phyloP scores from a whole-genome alignment of 2,797 vertebrate genomes.

The Malacoraja senta region DNA sequence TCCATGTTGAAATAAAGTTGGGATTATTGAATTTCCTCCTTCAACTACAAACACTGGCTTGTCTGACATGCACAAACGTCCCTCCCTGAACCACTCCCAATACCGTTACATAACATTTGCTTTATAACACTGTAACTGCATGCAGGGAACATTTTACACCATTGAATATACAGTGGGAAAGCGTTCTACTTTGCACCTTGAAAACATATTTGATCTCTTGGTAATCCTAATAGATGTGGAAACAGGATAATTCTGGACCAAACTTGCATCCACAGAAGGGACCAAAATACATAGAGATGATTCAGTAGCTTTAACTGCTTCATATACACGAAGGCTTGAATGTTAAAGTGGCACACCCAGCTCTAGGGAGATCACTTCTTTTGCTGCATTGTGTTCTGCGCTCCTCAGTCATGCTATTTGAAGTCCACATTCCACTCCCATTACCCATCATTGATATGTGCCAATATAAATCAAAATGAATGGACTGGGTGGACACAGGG shows the following conservation, averaged over 20 bases:
- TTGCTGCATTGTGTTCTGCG: not conserved
- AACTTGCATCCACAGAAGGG: not conserved
- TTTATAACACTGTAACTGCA: not conserved
- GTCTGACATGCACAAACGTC: not conserved
- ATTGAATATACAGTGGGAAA: not conserved
- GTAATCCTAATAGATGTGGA: not conserved
- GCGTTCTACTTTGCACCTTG: not conserved
- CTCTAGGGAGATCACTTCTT: not conserved
- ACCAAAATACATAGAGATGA: not conserved
- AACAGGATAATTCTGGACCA: not conserved
- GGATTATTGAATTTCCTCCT: conserved; percentile 6
- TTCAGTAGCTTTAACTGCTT: not conserved
- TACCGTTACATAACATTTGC: not conserved
- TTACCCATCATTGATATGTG: conserved; percentile 16
- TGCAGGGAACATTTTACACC: not conserved
- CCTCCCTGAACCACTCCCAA: not conserved
- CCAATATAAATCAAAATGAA: conserved; percentile 24
- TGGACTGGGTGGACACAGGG: conserved; percentile 21
- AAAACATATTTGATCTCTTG: not conserved
- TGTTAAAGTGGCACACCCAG: conserved; percentile 15
- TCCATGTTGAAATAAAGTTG: not conserved
- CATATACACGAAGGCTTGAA: too few relatives aligned
- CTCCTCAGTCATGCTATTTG: not conserved
- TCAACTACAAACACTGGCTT: not conserved
- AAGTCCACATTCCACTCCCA: conserved; percentile 19